Evolutionary conservation across 92 coral and sea anemone species (phyloP).

Genomic region (Phenganax marumi): DNA sequence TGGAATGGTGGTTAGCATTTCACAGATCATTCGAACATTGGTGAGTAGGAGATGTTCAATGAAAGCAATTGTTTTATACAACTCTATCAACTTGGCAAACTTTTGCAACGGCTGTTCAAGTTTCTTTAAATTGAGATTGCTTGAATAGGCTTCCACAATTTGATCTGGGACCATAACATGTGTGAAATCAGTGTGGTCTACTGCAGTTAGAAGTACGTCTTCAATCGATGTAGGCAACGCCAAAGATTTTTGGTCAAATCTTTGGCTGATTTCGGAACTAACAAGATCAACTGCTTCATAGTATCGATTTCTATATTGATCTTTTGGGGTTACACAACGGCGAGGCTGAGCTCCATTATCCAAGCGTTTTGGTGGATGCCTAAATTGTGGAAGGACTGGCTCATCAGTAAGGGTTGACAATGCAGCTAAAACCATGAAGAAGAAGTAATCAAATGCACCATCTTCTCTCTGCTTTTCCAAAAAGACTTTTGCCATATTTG

Average conservation of each 20-base stretch:
- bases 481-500: constrained; percentile 25
- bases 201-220: constrained; percentile 42
- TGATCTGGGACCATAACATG: too few relatives aligned
- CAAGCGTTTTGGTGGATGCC: constrained; percentile 42
- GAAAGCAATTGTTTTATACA: too few relatives aligned
- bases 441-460: constrained; percentile 16
- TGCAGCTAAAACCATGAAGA: not conserved
- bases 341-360: too few relatives aligned
- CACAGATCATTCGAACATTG: constrained; percentile 41
- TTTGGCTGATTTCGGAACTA: constrained; percentile 43
- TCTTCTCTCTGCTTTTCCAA: constrained; percentile 9
- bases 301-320: constrained; percentile 36
- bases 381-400: constrained; percentile 48
- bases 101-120: too few relatives aligned
- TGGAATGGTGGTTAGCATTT: constrained; percentile 35
- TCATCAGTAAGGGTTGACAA: constrained; percentile 12
- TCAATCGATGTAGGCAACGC: constrained; percentile 39
- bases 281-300: constrained; percentile 49
- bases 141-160: too few relatives aligned
- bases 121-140: too few relatives aligned
- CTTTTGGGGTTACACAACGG: constrained; percentile 39
- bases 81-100: too few relatives aligned
- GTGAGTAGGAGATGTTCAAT: not conserved
- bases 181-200: not conserved
- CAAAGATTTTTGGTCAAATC: constrained; percentile 51